A percentile compares a stretch with the other conserved stretches of the same genome.
phyloP scores from a whole-genome alignment of 1,140 invertebrate genomes.

The Drosophila ironensis region DNA sequence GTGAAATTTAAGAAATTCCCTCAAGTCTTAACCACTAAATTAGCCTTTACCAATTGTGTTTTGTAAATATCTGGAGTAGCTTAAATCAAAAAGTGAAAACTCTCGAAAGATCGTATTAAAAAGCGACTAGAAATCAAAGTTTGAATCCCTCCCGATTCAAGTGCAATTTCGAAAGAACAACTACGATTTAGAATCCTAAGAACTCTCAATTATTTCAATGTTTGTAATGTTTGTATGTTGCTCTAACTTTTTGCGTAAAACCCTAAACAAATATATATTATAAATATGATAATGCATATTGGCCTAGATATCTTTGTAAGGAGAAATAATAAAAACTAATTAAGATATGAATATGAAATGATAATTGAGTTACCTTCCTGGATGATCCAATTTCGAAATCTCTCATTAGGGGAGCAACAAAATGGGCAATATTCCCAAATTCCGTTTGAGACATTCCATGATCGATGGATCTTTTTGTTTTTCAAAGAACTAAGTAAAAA shows the following conservation, averaged over 20 bases:
- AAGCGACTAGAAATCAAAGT: slow-evolving; percentile 34
- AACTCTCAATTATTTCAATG: slow-evolving; percentile 56
- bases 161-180: slow-evolving; percentile 48
- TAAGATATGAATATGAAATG: slow-evolving; percentile 48
- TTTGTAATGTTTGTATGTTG: slow-evolving; percentile 78
- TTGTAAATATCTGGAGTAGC: slow-evolving; percentile 62
- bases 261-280: slow-evolving; percentile 43
- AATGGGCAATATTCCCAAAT: slow-evolving; percentile 8
- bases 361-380: slow-evolving; percentile 22
- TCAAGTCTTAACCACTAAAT: slow-evolving; percentile 45
- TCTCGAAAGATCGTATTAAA: slow-evolving; percentile 17
- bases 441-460: slow-evolving; percentile 45
- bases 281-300: slow-evolving; percentile 37
- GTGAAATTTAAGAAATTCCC: slow-evolving; percentile 47
- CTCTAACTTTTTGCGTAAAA: slow-evolving; percentile 54
- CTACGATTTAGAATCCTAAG: slow-evolving; percentile 27
- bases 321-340: slow-evolving; percentile 44
- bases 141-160: slow-evolving; percentile 50
- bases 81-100: slow-evolving; percentile 52
- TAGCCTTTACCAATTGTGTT: slow-evolving; percentile 40
- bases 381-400: slow-evolving; percentile 6
- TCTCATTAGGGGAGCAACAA: slow-evolving; percentile 15
- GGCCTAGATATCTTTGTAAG: slow-evolving; percentile 49
- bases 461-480: slow-evolving; percentile 38
- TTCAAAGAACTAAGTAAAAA: too few relatives aligned